A percentile compares a stretch with the other conserved stretches of the same genome.
Conservation (phyloP, 2,113 vertebrate genomes). For the Romanogobio albipinnatus region DNA sequence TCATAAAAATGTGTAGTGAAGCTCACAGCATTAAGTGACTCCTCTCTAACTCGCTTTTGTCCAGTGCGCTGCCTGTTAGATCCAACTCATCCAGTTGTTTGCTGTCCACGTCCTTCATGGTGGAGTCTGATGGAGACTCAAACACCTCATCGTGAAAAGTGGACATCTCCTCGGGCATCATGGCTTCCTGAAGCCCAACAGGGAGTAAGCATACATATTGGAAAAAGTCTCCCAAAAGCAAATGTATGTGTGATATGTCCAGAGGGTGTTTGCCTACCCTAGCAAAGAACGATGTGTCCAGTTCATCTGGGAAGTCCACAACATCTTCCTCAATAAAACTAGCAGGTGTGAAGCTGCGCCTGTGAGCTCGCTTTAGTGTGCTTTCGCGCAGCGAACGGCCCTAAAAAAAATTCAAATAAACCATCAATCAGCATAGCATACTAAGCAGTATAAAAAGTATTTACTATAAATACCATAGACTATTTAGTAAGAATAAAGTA, state of each 20-base stretch:
- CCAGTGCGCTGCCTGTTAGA: conserved; percentile 91
- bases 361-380: conserved; percentile 81
- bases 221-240: not conserved
- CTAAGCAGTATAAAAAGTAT: not conserved
- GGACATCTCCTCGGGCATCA: conserved; percentile 92
- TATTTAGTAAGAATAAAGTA: not conserved
- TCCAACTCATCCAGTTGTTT: conserved; percentile 81
- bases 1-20: not conserved
- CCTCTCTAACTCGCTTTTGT: conserved; percentile 90
- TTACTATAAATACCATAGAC: not conserved
- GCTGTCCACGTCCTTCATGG: conserved; percentile 84
- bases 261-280: conserved; percentile 76
- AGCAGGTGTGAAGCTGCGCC: conserved; percentile 93
- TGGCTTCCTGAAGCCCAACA: conserved; percentile 81
- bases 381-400: conserved; percentile 88
- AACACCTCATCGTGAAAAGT: conserved; percentile 93
- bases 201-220: not conserved
- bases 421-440: not conserved
- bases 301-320: conserved; percentile 90
- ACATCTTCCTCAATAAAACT: conserved; percentile 96
- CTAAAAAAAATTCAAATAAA: conserved; percentile 66
- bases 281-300: conserved; percentile 97
- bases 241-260: not conserved
- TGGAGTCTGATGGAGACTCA: conserved; percentile 89
- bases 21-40: conserved; percentile 96